These are phyloP conservation scores for Eira barbara DNA, from an alignment of 2,113 vertebrate species.

Conservation along the genomic window DNA sequence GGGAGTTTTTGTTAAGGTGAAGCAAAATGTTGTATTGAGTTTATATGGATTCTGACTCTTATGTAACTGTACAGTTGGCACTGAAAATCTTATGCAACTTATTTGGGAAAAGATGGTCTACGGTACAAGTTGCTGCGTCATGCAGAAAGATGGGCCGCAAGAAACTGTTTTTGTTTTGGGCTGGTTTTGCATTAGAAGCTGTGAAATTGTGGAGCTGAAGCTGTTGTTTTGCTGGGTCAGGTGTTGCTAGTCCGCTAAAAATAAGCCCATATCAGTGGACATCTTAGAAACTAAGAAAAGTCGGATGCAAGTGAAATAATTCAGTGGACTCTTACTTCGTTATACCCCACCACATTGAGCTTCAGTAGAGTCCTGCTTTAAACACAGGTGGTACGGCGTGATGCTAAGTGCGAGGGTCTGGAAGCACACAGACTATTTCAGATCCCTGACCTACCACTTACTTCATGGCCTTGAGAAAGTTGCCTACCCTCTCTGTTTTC, in stretches of 20 bases:
- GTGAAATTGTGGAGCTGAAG: conserved; percentile 59
- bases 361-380: background rate
- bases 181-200: conserved; percentile 57
- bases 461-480: background rate
- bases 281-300: conserved; percentile 20
- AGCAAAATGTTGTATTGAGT: conserved; percentile 72
- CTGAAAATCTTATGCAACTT: conserved; percentile 70
- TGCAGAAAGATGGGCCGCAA: conserved; percentile 50
- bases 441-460: background rate
- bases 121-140: conserved; percentile 52
- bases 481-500: background rate
- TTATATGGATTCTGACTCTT: conserved; percentile 80
- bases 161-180: conserved; percentile 45
- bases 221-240: conserved; percentile 55
- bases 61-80: conserved; percentile 67
- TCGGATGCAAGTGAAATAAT: background rate
- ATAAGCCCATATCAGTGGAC: conserved; percentile 23
- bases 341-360: background rate
- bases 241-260: conserved; percentile 51
- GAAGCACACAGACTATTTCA: background rate
- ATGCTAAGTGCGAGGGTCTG: background rate
- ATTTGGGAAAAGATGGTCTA: conserved; percentile 65
- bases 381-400: background rate
- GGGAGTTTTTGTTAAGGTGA: conserved; percentile 52
- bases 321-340: background rate